Evolutionary conservation across 2,113 vertebrate species (phyloP).

Genomic region (Zapornia atra): DNA sequence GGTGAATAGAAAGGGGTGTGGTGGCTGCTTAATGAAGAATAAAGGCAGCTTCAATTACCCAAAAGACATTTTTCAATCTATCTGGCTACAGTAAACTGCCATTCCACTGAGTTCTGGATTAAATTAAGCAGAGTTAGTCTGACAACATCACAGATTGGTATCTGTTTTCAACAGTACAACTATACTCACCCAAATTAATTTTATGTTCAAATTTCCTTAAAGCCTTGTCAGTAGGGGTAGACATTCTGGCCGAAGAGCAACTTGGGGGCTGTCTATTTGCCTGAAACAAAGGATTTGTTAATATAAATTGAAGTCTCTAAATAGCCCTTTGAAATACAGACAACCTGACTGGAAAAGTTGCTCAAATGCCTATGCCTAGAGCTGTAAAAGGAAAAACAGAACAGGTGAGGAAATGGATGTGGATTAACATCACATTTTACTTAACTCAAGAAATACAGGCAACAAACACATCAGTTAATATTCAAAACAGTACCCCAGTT

Average conservation of each 20-base stretch:
- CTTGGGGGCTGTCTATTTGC: constrained; percentile 73
- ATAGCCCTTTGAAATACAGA: background rate
- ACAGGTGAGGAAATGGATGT: background rate
- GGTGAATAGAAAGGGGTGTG: background rate
- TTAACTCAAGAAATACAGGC: background rate
- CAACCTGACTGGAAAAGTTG: background rate
- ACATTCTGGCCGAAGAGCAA: constrained; percentile 73
- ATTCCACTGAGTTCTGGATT: background rate
- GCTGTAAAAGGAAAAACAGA: background rate
- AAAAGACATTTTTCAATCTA: background rate
- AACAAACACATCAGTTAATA: background rate
- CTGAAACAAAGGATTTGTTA: constrained; percentile 68
- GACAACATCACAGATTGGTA: background rate
- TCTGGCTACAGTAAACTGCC: background rate
- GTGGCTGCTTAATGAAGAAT: background rate
- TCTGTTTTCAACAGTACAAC: background rate
- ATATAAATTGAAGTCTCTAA: background rate
- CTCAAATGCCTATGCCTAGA: background rate
- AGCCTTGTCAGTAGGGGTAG: constrained; percentile 80
- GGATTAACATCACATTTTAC: background rate
- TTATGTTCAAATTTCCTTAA: constrained; percentile 84
- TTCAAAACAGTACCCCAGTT: background rate
- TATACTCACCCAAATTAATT: constrained; percentile 83
- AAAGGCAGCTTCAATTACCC: background rate
- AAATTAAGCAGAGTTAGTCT: background rate